Base-by-base conservation (phyloP, 1,140 invertebrate genomes). In the Drosophila auraria region DNA sequence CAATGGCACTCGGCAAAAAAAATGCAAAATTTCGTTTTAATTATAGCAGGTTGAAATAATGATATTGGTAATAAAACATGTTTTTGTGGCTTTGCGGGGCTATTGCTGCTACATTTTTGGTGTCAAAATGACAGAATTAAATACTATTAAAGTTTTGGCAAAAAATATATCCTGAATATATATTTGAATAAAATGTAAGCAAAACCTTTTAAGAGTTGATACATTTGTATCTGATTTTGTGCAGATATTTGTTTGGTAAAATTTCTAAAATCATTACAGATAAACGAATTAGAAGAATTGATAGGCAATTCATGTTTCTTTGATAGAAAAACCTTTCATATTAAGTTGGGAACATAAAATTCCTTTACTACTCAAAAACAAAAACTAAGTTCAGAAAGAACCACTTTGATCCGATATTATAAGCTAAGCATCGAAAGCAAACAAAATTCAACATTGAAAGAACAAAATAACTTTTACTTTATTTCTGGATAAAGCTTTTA, bases 1-100 rank as follows among this genome's bases (percentile, higher is more conserved):
- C 20, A 20, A 17, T 5, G 40, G 11, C 42, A 61, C 44, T 65
- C 44, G 12, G 44, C 40, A 27, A 57, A 40, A 51, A 49, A 20
- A 63, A 12, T 59, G 5, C 20, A 12, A 50, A 27, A 44, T 36
- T 63, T 50, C 2, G 4, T 40, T 40, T 57, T 40, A 40, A 57
- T 57, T 40, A 3, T 57, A 1, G 14, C 5, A 1, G 20, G 17
- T 15, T 20, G 12, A 12, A 56, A 15, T 57, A 23, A 9, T 3
- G 6, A 6, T 40, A 3, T 11, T n/a, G 8, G 20, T n/a, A 15
- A 40, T 25, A 23, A 15, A 5, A 7, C 23, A 25, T 53, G 11
- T 17, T 17, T 2, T 20, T 38, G 12, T 2, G 30, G 53, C 4
- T 38, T 56, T 23, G 12, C 0, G 12, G 15, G 6, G 27, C 17